phyloP scores from a whole-genome alignment of 2,888 invertebrate species.

The Standfussiana lucernea region DNA sequence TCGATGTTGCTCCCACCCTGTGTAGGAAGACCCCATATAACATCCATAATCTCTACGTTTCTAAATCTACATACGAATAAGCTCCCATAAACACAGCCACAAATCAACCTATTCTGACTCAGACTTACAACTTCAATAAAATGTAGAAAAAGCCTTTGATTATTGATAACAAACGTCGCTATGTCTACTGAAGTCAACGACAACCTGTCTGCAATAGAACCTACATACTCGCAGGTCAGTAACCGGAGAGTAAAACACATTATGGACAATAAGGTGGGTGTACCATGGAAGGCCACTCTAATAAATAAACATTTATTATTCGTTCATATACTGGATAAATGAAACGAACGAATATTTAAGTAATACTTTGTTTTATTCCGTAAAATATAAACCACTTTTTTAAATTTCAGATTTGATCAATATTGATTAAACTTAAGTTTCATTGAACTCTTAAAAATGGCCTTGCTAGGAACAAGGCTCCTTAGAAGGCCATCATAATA shows the following conservation, averaged over 20 bases:
- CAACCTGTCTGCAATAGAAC: conserved; percentile 13
- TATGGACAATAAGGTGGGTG: conserved; percentile 30
- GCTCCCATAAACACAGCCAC: neutral
- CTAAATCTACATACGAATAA: neutral
- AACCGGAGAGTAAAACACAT: conserved; percentile 29
- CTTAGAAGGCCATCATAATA: no score
- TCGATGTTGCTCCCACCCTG: neutral
- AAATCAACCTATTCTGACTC: conserved; percentile 5
- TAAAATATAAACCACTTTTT: no score
- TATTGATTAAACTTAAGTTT: no score
- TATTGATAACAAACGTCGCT: conserved; percentile 13
- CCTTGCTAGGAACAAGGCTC: no score
- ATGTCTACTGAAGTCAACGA: neutral
- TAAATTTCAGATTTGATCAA: no score
- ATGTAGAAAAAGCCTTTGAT: conserved; percentile 6
- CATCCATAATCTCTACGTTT: neutral
- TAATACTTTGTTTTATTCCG: no score
- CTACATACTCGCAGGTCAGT: conserved; percentile 26
- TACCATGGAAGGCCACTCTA: no score
- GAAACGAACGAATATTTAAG: no score
- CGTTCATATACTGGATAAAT: no score
- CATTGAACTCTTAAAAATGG: no score
- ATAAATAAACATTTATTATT: no score
- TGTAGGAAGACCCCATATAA: neutral
- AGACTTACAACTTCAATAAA: neutral